phyloP scores from a whole-genome alignment of 2,888 invertebrate species.

The Charanyca ferruginea region DNA sequence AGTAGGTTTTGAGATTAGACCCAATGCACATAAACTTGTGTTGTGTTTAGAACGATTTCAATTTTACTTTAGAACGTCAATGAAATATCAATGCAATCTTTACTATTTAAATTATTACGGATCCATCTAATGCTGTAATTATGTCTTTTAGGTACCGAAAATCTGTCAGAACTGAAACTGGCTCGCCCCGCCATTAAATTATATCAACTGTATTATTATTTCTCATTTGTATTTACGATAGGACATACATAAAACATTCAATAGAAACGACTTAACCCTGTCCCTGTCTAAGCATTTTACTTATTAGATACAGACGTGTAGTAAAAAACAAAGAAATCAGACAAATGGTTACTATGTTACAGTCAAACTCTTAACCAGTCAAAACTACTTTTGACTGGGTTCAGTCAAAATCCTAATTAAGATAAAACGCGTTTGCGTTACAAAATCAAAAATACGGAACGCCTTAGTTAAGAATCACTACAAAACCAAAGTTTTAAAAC shows the following conservation, averaged over 20 bases:
- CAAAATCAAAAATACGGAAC: no score
- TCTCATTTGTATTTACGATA: neutral
- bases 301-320: conserved; percentile 9
- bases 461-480: no score
- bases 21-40: no score
- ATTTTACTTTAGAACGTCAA: neutral
- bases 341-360: conserved; percentile 9
- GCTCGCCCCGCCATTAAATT: neutral
- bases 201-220: neutral
- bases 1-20: no score
- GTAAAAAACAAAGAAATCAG: neutral
- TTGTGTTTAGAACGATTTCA: neutral
- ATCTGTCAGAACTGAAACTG: neutral
- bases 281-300: conserved; percentile 1
- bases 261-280: conserved; percentile 10
- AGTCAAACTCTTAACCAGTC: no score
- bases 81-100: no score
- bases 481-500: no score
- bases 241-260: neutral
- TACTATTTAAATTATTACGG: neutral
- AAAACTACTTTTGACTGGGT: no score
- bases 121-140: neutral
- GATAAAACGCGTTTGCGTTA: no score
- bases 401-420: no score
- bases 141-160: neutral